phyloP scores from a whole-genome alignment of 2,797 vertebrate genomes.

The Gallinago solitaria region DNA sequence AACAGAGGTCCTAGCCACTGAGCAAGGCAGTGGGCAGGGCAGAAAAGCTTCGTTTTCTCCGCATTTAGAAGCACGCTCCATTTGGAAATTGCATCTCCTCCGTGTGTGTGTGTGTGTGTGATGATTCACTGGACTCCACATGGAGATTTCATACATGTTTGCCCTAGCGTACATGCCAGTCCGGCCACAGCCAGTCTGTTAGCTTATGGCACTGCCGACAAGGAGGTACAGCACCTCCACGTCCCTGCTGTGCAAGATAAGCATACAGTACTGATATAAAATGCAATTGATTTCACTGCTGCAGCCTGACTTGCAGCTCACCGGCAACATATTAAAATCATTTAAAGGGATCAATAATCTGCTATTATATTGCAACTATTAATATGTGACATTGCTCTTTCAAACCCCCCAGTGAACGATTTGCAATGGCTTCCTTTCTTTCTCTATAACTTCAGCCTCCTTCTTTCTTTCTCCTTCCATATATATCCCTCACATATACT shows the following conservation, averaged over 20 bases:
- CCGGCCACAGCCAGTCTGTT: background rate
- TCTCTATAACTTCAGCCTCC: background rate
- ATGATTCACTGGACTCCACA: background rate
- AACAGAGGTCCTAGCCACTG: background rate
- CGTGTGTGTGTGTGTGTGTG: background rate
- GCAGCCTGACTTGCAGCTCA: background rate
- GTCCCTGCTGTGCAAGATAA: background rate
- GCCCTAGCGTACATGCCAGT: background rate
- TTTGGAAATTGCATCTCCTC: background rate
- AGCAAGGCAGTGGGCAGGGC: background rate
- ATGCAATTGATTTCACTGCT: constrained; percentile 17
- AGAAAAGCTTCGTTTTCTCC: background rate
- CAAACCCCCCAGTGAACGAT: background rate
- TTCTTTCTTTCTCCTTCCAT: constrained; percentile 25
- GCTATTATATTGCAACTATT: background rate
- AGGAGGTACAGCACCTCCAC: background rate
- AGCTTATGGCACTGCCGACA: background rate
- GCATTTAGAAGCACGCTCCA: background rate
- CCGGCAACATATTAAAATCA: background rate
- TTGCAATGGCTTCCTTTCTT: constrained; percentile 40
- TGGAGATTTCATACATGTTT: background rate
- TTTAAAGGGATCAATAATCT: background rate
- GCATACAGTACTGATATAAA: background rate
- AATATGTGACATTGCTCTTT: background rate
- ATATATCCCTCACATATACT: background rate